Percentiles rank a stretch among this genome's conserved stretches.
These are phyloP conservation scores for Fragum whitleyi DNA, from an alignment of 2,888 invertebrate species.

Conservation along the genomic window DNA sequence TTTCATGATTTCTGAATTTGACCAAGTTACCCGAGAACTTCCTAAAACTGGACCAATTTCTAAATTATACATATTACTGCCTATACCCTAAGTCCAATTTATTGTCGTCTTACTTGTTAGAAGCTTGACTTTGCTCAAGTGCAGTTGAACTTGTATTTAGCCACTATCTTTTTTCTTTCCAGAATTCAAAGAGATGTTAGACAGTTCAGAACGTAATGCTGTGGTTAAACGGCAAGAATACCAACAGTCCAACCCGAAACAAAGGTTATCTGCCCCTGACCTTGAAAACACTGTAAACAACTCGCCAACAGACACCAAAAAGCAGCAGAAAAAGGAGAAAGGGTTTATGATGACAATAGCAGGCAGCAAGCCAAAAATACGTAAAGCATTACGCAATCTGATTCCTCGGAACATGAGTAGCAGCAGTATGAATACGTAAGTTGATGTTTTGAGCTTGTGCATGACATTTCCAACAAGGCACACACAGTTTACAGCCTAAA, in stretches of 20 bases:
- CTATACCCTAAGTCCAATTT: too few species aligned
- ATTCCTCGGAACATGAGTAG: constrained; percentile 86
- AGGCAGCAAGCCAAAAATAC: constrained; percentile 91
- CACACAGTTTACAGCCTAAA: too few species aligned
- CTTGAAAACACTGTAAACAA: constrained; percentile 87
- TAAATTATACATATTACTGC: too few species aligned
- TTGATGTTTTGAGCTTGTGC: too few species aligned
- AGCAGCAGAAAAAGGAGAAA: constrained; percentile 86
- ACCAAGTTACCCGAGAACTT: too few species aligned
- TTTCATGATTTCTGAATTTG: too few species aligned
- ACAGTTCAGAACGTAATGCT: constrained; percentile 92
- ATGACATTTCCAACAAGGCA: too few species aligned
- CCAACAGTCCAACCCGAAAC: constrained; percentile 91
- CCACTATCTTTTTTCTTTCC: constrained; percentile 32
- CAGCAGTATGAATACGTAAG: constrained; percentile 79
- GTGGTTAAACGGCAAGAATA: constrained; percentile 89
- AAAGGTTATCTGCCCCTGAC: constrained; percentile 90
- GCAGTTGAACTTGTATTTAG: too few species aligned
- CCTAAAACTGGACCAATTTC: too few species aligned
- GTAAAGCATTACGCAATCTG: constrained; percentile 95
- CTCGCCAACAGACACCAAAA: constrained; percentile 70
- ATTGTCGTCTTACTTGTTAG: too few species aligned
- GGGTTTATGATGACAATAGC: constrained; percentile 91
- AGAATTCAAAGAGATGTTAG: constrained; percentile 90
- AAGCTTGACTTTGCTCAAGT: too few species aligned